phyloP scores from a whole-genome alignment of 2,113 vertebrate genomes.

The Plotosus lineatus region DNA sequence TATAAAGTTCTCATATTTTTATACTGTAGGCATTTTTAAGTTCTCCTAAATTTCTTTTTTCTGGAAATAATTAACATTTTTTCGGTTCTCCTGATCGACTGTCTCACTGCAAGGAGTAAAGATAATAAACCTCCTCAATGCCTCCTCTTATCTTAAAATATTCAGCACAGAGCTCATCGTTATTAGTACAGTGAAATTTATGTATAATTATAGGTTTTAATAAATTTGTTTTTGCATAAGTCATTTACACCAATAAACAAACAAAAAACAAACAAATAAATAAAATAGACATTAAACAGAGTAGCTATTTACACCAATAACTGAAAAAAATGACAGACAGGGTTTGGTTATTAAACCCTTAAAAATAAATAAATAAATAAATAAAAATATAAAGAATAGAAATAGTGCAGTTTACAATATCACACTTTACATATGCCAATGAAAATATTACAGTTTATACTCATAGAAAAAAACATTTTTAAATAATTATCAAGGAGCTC shows the following conservation, averaged over 20 bases:
- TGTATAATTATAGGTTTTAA: background rate
- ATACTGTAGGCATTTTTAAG: background rate
- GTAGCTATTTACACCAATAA: no score
- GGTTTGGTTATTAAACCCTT: background rate
- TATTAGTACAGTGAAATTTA: background rate
- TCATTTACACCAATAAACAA: conserved; percentile 1
- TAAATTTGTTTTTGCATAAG: background rate
- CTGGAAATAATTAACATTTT: conserved; percentile 12
- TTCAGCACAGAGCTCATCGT: background rate
- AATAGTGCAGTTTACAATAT: no score
- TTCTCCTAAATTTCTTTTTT: background rate
- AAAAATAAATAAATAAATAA: background rate
- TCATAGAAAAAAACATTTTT: background rate
- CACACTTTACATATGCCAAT: no score
- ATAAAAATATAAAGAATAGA: no score
- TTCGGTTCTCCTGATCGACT: background rate
- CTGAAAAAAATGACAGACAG: background rate
- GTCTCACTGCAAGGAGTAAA: background rate
- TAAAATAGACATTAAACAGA: no score
- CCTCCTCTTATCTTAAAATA: no score
- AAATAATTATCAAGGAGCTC: background rate
- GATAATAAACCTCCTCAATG: background rate
- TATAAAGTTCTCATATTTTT: background rate
- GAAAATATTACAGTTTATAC: background rate
- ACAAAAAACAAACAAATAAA: no score